Conservation (phyloP, 2,113 vertebrate genomes). For the Chaenogobius annularis region DNA sequence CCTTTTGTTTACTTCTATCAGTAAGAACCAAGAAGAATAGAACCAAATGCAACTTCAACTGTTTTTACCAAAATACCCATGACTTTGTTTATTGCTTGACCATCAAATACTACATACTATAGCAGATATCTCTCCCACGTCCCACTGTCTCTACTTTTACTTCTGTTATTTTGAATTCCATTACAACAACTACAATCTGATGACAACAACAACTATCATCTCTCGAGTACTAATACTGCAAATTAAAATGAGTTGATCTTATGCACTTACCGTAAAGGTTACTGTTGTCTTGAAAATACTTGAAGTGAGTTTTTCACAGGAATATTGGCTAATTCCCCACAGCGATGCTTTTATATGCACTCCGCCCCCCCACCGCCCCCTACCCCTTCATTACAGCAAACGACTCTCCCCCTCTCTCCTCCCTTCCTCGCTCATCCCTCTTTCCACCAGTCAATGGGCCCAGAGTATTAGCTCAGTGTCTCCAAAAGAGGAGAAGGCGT, state of each 20-base stretch:
- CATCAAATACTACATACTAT: neutral
- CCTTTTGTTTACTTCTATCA: too few relatives aligned
- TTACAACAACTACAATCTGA: too few relatives aligned
- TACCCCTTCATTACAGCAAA: conserved; percentile 51
- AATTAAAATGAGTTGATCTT: neutral
- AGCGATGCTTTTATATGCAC: conserved; percentile 70
- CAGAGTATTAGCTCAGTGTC: conserved; percentile 69
- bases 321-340: conserved; percentile 64
- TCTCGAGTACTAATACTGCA: neutral
- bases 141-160: neutral
- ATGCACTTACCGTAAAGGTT: conserved; percentile 54
- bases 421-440: conserved; percentile 57
- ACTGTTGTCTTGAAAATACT: conserved; percentile 40
- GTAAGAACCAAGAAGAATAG: too few relatives aligned
- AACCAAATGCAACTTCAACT: too few relatives aligned
- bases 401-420: conserved; percentile 18
- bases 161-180: neutral
- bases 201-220: neutral
- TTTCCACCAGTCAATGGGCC: conserved; percentile 60
- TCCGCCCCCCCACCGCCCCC: conserved; percentile 19
- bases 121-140: neutral
- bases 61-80: too few relatives aligned
- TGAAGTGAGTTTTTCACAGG: conserved; percentile 38
- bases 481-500: conserved; percentile 33
- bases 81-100: neutral